Evolutionary conservation across 1,140 invertebrate genomes (phyloP), one percentile per base, ranked within the genome.

Genomic region (Agrypnia vestita): DNA sequence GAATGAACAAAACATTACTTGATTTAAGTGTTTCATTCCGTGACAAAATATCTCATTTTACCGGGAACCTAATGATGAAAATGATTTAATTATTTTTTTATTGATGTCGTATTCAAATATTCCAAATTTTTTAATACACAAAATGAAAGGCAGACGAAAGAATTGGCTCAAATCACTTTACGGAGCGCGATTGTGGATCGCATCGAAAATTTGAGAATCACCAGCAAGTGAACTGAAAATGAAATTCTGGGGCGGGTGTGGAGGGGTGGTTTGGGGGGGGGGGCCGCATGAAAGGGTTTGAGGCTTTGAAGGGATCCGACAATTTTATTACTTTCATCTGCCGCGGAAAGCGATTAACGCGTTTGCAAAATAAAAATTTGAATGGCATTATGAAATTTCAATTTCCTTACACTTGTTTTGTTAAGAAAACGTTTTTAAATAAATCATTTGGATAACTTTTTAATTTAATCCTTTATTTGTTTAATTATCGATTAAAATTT

Each of bases 281-380:
- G 19, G 49, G 46, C 9, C 17, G 21, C 4, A 13, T 4, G 17
- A 3, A 51, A 53, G 13, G 47, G 62, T n/a, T 21, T 21, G 15
- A 43, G 61, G 51, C 64, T 80, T 51, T 76, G 55, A 56, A 55
- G 43, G 53, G 17, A 72, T 35, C 56, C 25, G 59, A 13, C 35
- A 61, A 35, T 76, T 76, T 76, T 76, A 76, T 76, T 76, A 49
- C 74, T 56, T 62, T 56, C 74, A 56, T 47, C 15, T 53, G 74
- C 56, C 56, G n/a, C 74, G 74, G 10, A 56, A 76, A 75, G 46
- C 74, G 56, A 76, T 76, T 76, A 76, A 61, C 59, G 74, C 59
- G 46, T 59, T 59, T 53, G 44, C 64, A n/a, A 53, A 51, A 72
- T 72, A 53, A 53, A 67, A 72, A 51, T 21, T 53, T 47, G 15